phyloP scores from a whole-genome alignment of 2,113 vertebrate species.

The Oostethus manadensis region DNA sequence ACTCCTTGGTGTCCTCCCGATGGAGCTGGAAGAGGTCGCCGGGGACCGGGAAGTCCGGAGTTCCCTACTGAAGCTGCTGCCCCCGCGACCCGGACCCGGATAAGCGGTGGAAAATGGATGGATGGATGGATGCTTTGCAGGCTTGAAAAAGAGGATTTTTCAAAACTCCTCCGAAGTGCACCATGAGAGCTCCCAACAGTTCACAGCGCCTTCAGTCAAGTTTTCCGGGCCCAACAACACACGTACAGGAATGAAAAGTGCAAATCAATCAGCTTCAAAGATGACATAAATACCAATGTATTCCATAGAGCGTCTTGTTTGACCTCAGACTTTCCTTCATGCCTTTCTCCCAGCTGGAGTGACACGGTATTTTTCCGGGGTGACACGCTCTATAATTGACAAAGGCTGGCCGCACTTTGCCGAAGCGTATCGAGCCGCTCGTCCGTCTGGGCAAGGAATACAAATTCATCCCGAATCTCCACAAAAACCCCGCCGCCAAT shows the following conservation, averaged over 20 bases:
- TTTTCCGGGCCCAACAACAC: conserved; percentile 6
- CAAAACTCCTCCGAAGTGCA: too few species aligned
- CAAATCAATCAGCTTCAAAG: conserved; percentile 66
- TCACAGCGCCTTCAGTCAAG: background rate
- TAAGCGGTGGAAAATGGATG: too few species aligned
- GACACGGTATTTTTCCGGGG: conserved; percentile 57
- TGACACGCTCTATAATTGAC: conserved; percentile 66
- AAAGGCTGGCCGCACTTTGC: conserved; percentile 63
- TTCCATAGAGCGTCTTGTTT: conserved; percentile 63
- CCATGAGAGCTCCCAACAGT: too few species aligned
- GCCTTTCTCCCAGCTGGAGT: conserved; percentile 61
- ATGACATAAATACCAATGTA: conserved; percentile 67
- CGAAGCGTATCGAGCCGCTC: conserved; percentile 59
- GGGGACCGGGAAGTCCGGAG: too few species aligned
- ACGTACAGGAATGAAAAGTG: conserved; percentile 42
- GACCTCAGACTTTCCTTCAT: conserved; percentile 54
- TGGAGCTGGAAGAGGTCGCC: too few species aligned
- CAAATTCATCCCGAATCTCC: conserved; percentile 81
- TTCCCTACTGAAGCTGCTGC: too few species aligned
- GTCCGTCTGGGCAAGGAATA: conserved; percentile 64
- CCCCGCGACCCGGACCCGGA: too few species aligned
- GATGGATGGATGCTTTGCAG: too few species aligned
- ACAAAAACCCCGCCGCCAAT: conserved; percentile 84
- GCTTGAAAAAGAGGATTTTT: too few species aligned
- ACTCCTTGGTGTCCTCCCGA: too few species aligned